Conservation (phyloP, 2,888 invertebrate genomes). For the Lasioglossum figueresi region DNA sequence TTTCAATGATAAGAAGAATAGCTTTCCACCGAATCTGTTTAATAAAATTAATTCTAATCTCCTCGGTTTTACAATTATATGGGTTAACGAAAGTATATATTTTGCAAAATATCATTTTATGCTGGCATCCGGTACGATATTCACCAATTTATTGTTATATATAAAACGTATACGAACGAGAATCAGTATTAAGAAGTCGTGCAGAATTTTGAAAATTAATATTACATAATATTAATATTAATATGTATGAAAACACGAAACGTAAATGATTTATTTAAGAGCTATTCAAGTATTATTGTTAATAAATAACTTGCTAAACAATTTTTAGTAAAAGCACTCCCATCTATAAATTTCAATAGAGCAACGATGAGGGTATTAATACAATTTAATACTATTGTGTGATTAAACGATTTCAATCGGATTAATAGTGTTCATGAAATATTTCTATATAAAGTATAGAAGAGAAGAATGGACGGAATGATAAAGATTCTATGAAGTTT, state of each 20-base stretch:
- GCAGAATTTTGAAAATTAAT: too few relatives aligned
- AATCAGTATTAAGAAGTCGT: too few relatives aligned
- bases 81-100: not conserved
- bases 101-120: not conserved
- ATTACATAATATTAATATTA: not conserved
- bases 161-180: too few relatives aligned
- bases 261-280: not conserved
- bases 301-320: not conserved
- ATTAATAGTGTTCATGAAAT: conserved; percentile 29
- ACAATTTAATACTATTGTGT: conserved; percentile 31
- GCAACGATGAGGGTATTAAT: not conserved
- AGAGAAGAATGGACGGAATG: not conserved
- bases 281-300: not conserved
- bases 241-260: not conserved
- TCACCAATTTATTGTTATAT: too few relatives aligned
- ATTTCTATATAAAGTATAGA: not conserved
- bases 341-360: not conserved
- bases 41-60: not conserved
- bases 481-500: not conserved
- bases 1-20: conserved; percentile 39
- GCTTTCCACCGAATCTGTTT: not conserved
- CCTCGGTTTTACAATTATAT: not conserved
- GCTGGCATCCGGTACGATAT: too few relatives aligned
- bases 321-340: not conserved
- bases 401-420: conserved; percentile 30